phyloP scores from a whole-genome alignment of 1,140 invertebrate species.

The Lordiphosa collinella region DNA sequence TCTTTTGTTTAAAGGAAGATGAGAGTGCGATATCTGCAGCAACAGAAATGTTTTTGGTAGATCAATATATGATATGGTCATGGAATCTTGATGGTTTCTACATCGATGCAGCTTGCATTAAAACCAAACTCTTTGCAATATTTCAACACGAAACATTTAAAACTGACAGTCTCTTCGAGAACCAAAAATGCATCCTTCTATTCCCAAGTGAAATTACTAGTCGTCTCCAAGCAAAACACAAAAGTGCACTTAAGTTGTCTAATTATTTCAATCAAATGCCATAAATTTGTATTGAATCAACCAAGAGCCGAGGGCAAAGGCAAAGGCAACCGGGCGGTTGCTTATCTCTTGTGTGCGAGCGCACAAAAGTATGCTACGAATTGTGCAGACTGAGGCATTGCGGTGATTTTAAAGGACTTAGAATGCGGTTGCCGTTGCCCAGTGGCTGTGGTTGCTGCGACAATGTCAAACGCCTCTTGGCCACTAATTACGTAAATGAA shows the following conservation, averaged over 20 bases:
- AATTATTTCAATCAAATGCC: slow-evolving; percentile 2
- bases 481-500: slow-evolving; percentile 75
- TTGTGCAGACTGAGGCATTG: slow-evolving; percentile 21
- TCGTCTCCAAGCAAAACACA: background rate
- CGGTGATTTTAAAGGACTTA: slow-evolving; percentile 57
- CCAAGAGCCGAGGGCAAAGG: background rate
- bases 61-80: no score
- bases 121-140: no score
- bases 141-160: no score
- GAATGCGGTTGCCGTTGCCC: slow-evolving; percentile 35
- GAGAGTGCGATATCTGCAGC: no score
- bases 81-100: no score
- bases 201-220: background rate
- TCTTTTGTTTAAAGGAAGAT: no score
- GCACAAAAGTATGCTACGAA: slow-evolving; percentile 14
- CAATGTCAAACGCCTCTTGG: slow-evolving; percentile 36
- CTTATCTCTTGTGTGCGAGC: background rate
- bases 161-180: no score
- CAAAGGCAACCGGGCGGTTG: background rate
- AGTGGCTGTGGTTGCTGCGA: slow-evolving; percentile 20
- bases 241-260: background rate
- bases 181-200: no score
- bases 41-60: no score
- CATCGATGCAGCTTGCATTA: no score
- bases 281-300: slow-evolving; percentile 3